A percentile compares a stretch with the other conserved stretches of the same genome.
Conservation (phyloP, 1,140 invertebrate species). For the Rhopalosiphum padi region DNA sequence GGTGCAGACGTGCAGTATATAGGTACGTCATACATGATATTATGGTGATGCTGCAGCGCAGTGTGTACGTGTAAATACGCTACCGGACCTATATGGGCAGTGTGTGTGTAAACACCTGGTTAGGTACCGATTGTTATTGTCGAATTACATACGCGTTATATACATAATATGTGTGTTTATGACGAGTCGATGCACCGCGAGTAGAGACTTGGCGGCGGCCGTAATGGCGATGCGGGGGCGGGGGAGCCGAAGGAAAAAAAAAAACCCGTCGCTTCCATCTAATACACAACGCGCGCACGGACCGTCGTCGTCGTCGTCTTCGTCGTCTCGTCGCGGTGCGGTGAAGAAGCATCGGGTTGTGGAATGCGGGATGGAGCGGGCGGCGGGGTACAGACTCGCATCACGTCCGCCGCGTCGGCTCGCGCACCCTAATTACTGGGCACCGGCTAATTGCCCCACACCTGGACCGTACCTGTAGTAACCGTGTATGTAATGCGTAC, state of each 20-base stretch:
- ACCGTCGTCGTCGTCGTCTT: too few species aligned
- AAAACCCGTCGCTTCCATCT: not conserved
- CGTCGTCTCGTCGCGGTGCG: too few species aligned
- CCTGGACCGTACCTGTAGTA: conserved; percentile 9
- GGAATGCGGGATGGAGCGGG: not conserved
- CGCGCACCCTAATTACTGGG: conserved; percentile 56
- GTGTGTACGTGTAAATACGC: not conserved
- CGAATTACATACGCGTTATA: not conserved
- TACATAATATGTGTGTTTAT: not conserved
- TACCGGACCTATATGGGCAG: conserved; percentile 18
- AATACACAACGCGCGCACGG: too few species aligned
- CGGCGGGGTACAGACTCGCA: not conserved
- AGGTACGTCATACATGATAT: not conserved
- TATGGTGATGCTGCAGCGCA: not conserved
- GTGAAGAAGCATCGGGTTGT: not conserved
- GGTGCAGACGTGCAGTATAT: not conserved
- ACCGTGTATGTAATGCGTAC: not conserved
- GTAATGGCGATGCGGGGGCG: not conserved
- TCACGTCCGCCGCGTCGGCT: conserved; percentile 55
- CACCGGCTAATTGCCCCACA: conserved; percentile 56
- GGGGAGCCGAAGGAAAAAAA: not conserved
- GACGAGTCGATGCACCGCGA: not conserved
- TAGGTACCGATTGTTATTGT: conserved; percentile 46
- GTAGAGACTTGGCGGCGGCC: not conserved
- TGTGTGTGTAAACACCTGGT: conserved; percentile 49